Evolutionary conservation across 2,888 invertebrate species (phyloP).

Genomic region (Cheilosia pagana): DNA sequence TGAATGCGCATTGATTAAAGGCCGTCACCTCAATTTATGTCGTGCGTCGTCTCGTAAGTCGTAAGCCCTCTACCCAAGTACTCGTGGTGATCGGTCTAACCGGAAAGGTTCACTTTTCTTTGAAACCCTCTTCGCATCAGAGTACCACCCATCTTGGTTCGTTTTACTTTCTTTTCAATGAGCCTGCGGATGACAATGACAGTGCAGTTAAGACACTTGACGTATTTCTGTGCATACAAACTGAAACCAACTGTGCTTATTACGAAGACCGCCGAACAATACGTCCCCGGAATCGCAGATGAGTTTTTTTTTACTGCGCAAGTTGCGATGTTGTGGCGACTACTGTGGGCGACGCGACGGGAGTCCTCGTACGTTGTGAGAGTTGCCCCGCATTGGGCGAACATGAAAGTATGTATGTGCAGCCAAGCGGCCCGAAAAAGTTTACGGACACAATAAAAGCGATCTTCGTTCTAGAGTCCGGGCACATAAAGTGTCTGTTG

Average conservation of each 20-base stretch:
- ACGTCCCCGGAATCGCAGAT: constrained; percentile 54
- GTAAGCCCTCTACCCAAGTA: constrained; percentile 39
- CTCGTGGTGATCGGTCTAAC: constrained; percentile 17
- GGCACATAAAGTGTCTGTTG: constrained; percentile 53
- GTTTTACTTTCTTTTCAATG: constrained; percentile 68
- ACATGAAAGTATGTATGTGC: constrained; percentile 59
- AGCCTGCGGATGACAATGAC: constrained; percentile 47
- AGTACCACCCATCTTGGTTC: constrained; percentile 5
- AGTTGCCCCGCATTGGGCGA: constrained; percentile 30
- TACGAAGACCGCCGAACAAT: constrained; percentile 11
- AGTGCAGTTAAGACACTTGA: constrained; percentile 24
- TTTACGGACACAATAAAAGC: constrained; percentile 53
- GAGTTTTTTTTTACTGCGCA: constrained; percentile 19
- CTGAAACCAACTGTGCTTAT: constrained; percentile 1
- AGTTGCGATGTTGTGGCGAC: not conserved
- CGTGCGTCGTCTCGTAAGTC: no score
- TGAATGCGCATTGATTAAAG: constrained; percentile 44
- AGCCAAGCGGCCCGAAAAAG: constrained; percentile 58
- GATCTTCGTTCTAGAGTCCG: constrained; percentile 60
- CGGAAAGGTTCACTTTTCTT: constrained; percentile 65
- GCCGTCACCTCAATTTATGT: constrained; percentile 29
- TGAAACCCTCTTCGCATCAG: constrained; percentile 23
- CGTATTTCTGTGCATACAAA: not conserved
- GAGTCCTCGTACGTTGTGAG: constrained; percentile 33
- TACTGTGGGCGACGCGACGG: constrained; percentile 19